Base-by-base conservation (phyloP, 2,888 invertebrate species). In the Tineola bisselliella region DNA sequence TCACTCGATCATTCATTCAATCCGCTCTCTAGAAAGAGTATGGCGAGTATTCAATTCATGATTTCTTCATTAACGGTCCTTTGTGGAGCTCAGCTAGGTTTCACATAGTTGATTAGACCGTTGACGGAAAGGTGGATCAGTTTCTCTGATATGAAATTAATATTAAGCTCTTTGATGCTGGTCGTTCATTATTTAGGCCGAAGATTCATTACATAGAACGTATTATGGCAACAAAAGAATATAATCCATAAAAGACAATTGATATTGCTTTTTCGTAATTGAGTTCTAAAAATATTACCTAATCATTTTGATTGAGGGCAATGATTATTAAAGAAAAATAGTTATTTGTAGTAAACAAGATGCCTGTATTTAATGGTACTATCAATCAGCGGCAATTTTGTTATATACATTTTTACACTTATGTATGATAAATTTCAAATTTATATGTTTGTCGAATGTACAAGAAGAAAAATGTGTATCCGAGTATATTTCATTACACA, bases 11-110 rank as follows among this genome's bases (percentile, higher is more conserved):
- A 73, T 58, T 58, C 33, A 15, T 54, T 25, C 54, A 54, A 54
- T 25, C 25, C 48, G 48, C 54, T 54, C 19, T 25, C 25, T 25
- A 54, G 25, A 19, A 18, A 54, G n/a, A 18, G 11, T 15, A 17
- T 17, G 15, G 15, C 48, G 48, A 48, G 48, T 48, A 18, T 25
- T 54, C 54, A 54, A 54, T 75, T 82, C 83, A 83, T 76, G 80
- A 79, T 77, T 81, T 79, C 74, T 84, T 84, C 82, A 83, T 84
- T 84, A 84, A 74, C 69, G 69, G 19, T 65, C 76, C 81, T 81
- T 84, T 84, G 82, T 84, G 19, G 15, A 31, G 56, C 74, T 52
- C 54, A 54, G 54, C 25, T 13, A 54, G 54, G 54, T 10, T 54
- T 54, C 54, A n/a, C 54, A 54, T 18, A 25, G 25, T 25, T 54